These are phyloP conservation scores for Acanthosoma haemorrhoidale DNA, from an alignment of 2,888 invertebrate species.

Conservation along the genomic window DNA sequence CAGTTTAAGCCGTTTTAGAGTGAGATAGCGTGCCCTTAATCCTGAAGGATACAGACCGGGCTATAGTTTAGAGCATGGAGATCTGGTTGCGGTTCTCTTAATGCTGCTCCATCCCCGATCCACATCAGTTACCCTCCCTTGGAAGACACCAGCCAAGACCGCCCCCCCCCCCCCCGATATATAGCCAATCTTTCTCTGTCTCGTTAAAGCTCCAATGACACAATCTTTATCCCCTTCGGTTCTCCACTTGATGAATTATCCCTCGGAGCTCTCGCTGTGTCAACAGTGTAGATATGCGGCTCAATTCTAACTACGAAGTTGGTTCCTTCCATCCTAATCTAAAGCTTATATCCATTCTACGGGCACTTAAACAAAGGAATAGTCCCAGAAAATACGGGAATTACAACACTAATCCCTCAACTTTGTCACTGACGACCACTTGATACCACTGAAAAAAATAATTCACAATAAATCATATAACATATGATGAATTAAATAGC, in stretches of 20 bases:
- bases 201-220: constrained; percentile 12
- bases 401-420: no score
- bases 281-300: no score
- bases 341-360: no score
- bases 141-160: neutral
- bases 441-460: no score
- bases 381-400: no score
- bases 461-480: no score
- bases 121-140: constrained; percentile 1
- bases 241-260: neutral
- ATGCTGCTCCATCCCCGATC: neutral
- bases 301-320: no score
- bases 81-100: constrained; percentile 12
- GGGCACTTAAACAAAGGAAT: no score
- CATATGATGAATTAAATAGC: no score
- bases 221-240: constrained; percentile 1
- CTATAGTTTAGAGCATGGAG: constrained; percentile 6
- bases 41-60: neutral
- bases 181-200: constrained; percentile 12
- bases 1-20: constrained; percentile 2
- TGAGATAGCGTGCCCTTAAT: constrained; percentile 8
- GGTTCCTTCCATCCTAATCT: no score
- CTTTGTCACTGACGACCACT: no score
- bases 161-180: neutral
- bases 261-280: neutral